phyloP scores from a whole-genome alignment of 2,888 invertebrate species.

The Heteromurus nitidus region DNA sequence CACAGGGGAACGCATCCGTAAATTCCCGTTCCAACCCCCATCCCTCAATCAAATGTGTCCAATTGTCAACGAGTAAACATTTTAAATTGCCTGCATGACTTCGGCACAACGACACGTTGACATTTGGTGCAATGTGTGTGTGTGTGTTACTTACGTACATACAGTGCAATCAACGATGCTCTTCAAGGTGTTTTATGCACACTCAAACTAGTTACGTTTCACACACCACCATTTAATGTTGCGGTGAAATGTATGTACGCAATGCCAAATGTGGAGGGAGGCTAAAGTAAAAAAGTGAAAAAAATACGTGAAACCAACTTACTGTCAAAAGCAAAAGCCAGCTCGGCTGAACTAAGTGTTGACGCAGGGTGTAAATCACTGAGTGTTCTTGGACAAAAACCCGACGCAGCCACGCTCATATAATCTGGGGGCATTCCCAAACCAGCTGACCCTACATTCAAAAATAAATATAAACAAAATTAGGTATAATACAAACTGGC shows the following conservation, averaged over 20 bases:
- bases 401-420: constrained; percentile 76
- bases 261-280: not conserved
- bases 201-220: too few species aligned
- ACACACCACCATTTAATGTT: too few species aligned
- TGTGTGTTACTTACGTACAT: too few species aligned
- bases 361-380: constrained; percentile 79
- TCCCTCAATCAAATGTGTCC: not conserved
- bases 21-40: not conserved
- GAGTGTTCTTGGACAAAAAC: constrained; percentile 77
- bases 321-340: constrained; percentile 92
- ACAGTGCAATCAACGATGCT: too few species aligned
- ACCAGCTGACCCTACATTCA: constrained; percentile 75
- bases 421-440: constrained; percentile 80
- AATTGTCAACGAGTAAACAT: not conserved
- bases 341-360: constrained; percentile 87
- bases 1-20: not conserved
- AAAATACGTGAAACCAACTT: constrained; percentile 75
- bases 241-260: too few species aligned
- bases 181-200: too few species aligned
- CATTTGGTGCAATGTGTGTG: too few species aligned
- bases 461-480: not conserved
- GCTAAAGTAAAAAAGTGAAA: constrained; percentile 23
- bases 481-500: too few species aligned
- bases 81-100: not conserved
- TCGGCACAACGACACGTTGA: too few species aligned